These are phyloP conservation scores for Plebejus melissa DNA, from an alignment of 2,888 invertebrate species.

Conservation along the genomic window DNA sequence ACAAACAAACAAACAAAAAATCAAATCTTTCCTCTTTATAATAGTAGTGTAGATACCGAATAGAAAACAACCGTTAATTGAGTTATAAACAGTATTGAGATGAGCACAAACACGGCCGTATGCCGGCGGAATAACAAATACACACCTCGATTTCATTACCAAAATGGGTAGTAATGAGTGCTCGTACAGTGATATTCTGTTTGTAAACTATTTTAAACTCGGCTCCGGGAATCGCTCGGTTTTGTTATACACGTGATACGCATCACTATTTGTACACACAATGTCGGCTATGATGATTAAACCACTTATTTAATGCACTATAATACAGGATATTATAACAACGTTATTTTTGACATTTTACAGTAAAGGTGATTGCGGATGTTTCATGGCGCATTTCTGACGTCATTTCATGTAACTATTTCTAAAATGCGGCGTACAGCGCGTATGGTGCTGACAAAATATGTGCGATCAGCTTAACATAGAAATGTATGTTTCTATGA, in stretches of 20 bases:
- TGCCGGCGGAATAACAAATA: constrained; percentile 20
- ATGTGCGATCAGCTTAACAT: too few relatives aligned
- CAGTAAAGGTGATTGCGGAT: too few relatives aligned
- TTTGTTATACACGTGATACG: neutral
- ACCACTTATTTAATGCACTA: neutral
- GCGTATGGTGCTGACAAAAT: too few relatives aligned
- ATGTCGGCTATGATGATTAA: neutral
- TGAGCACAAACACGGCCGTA: neutral
- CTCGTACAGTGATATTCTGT: constrained; percentile 8
- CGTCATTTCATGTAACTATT: too few relatives aligned
- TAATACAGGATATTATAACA: neutral
- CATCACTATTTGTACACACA: neutral
- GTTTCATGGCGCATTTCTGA: too few relatives aligned
- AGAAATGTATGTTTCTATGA: too few relatives aligned
- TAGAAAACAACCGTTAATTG: constrained; percentile 25
- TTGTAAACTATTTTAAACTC: constrained; percentile 13
- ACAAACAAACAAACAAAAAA: too few relatives aligned
- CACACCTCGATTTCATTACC: constrained; percentile 8
- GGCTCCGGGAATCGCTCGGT: neutral
- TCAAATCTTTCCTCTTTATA: too few relatives aligned
- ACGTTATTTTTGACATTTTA: neutral
- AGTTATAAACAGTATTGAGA: constrained; percentile 20
- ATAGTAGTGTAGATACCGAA: too few relatives aligned
- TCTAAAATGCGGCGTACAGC: too few relatives aligned
- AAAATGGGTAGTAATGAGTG: constrained; percentile 15